These are phyloP conservation scores for Sylvicapra grimmia DNA, from an alignment of 2,113 vertebrate genomes.

Conservation along the genomic window DNA sequence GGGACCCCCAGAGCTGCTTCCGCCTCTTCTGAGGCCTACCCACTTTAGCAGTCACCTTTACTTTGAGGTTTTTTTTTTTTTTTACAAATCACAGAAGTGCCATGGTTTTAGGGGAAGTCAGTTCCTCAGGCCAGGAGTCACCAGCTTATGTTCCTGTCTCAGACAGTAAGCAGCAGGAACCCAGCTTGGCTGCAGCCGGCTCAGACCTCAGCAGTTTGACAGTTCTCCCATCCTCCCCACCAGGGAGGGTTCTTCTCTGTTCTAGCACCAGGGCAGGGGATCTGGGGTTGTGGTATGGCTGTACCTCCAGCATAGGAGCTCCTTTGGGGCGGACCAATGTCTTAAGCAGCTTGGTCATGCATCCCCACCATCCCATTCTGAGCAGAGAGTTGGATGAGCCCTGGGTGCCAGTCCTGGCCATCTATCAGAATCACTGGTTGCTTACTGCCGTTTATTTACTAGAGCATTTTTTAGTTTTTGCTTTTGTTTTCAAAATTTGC, in stretches of 20 bases:
- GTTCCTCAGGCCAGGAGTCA: background rate
- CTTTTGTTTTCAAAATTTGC: constrained; percentile 26
- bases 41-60: background rate
- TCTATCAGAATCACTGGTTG: background rate
- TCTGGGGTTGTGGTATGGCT: background rate
- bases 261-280: background rate
- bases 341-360: background rate
- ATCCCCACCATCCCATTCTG: background rate
- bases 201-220: background rate
- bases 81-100: background rate
- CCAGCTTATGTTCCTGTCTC: background rate
- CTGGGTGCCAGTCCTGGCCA: background rate
- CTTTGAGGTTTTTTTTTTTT: background rate
- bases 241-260: background rate
- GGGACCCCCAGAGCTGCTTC: background rate
- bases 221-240: background rate
- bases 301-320: background rate
- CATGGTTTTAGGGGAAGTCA: background rate
- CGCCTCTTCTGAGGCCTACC: background rate
- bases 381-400: background rate
- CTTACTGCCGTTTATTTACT: background rate
- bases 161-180: background rate
- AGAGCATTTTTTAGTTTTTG: background rate
- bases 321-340: background rate
- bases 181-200: background rate